Evolutionary conservation across 2,888 invertebrate species (phyloP).

Genomic region (Alloplasta piceator): DNA sequence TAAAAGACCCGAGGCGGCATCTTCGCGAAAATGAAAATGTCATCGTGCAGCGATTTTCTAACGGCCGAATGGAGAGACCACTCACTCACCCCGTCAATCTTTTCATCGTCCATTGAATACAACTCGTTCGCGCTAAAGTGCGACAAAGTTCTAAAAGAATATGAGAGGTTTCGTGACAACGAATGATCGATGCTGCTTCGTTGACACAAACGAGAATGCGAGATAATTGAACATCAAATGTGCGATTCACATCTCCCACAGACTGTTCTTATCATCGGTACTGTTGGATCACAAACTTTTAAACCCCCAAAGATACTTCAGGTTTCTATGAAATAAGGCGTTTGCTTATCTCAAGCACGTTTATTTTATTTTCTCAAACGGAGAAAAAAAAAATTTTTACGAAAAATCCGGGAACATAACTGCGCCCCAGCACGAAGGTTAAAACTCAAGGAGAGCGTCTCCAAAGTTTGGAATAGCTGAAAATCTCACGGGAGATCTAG

Average conservation of each 20-base stretch:
- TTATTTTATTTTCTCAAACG: slow-evolving; percentile 69
- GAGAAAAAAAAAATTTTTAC: too few species aligned
- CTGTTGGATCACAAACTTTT: too few species aligned
- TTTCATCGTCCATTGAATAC: slow-evolving; percentile 42
- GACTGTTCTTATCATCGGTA: too few species aligned
- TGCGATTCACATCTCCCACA: too few species aligned
- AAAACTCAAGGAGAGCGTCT: slow-evolving; percentile 51
- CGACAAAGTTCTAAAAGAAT: slow-evolving; percentile 28
- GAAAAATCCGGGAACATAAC: too few species aligned
- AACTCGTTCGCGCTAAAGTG: slow-evolving; percentile 20
- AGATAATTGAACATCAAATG: too few species aligned
- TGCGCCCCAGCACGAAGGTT: not conserved
- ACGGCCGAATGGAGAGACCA: slow-evolving; percentile 16
- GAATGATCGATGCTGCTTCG: slow-evolving; percentile 8
- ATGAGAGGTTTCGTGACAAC: slow-evolving; percentile 9
- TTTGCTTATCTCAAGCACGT: slow-evolving; percentile 68
- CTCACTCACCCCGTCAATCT: slow-evolving; percentile 40
- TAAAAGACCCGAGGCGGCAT: not conserved
- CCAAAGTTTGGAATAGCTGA: slow-evolving; percentile 59
- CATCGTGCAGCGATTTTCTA: slow-evolving; percentile 35
- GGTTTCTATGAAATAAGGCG: too few species aligned
- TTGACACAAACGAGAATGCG: too few species aligned
- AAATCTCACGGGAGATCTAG: slow-evolving; percentile 73
- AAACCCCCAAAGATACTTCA: too few species aligned
- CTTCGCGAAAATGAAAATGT: slow-evolving; percentile 46